These are phyloP conservation scores for Tetragonula carbonaria DNA, from an alignment of 2,888 invertebrate genomes.

Conservation along the genomic window DNA sequence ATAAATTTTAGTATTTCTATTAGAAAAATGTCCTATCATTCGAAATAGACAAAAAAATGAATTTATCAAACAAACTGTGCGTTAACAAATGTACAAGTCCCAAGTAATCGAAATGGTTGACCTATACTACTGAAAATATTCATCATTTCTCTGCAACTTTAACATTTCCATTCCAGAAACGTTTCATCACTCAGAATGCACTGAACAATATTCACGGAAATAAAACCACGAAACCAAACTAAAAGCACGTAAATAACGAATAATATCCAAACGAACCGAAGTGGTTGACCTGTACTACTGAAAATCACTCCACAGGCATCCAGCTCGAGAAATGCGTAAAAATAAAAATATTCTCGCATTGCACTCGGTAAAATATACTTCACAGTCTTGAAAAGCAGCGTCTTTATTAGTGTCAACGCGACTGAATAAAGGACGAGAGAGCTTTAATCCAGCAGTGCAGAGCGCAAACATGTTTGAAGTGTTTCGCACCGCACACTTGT, in stretches of 20 bases:
- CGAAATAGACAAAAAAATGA: too few relatives aligned
- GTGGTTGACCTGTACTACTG: constrained; percentile 29
- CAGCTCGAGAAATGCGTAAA: not conserved
- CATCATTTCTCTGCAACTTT: not conserved
- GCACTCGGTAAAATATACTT: not conserved
- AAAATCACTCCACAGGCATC: not conserved
- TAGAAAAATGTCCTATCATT: not conserved
- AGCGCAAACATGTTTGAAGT: not conserved
- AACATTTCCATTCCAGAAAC: not conserved
- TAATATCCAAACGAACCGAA: not conserved
- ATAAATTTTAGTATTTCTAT: not conserved
- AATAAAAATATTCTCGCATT: not conserved
- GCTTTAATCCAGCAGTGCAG: constrained; percentile 16
- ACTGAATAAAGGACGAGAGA: not conserved
- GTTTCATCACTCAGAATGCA: too few relatives aligned
- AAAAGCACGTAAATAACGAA: not conserved
- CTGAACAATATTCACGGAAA: too few relatives aligned
- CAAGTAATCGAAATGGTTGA: not conserved
- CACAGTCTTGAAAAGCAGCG: not conserved
- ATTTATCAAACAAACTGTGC: too few relatives aligned
- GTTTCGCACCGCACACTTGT: constrained; percentile 37
- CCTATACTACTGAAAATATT: constrained; percentile 7
- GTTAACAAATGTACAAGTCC: not conserved
- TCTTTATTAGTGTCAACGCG: not conserved
- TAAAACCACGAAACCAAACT: too few relatives aligned